Conservation (phyloP, 2,113 vertebrate species). For the Pelmatolapia mariae region DNA sequence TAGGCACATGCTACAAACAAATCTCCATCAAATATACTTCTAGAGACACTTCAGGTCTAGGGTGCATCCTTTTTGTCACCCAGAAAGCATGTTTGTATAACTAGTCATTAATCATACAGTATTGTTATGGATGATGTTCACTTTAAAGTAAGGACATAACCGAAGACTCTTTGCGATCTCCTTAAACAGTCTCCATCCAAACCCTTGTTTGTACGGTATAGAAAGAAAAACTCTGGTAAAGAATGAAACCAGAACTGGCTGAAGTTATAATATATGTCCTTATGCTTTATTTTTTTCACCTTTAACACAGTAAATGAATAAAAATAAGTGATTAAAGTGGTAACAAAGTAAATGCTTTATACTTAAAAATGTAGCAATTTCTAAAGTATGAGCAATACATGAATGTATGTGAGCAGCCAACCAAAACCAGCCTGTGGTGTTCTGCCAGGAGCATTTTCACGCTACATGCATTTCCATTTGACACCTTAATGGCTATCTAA, state of each 20-base stretch:
- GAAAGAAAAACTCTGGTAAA: background rate
- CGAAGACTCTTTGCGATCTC: background rate
- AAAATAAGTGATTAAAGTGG: rapidly evolving
- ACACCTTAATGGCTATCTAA: background rate
- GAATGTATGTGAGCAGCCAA: background rate
- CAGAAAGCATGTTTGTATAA: background rate
- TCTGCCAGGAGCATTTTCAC: background rate
- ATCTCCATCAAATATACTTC: background rate
- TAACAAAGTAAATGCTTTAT: background rate
- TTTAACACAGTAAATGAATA: background rate
- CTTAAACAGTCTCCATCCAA: background rate
- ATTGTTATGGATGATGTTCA: background rate
- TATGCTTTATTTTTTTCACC: background rate
- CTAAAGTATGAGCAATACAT: background rate
- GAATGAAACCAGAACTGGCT: background rate
- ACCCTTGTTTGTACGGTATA: background rate
- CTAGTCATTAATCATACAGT: background rate
- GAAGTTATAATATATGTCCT: background rate
- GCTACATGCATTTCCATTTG: background rate
- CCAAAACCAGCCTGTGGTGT: background rate
- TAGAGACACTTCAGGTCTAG: background rate
- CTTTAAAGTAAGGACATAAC: background rate
- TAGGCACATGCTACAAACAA: background rate
- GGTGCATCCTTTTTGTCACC: background rate
- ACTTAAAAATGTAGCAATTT: background rate